phyloP scores from a whole-genome alignment of 2,113 vertebrate genomes.

The Fregata magnificens region DNA sequence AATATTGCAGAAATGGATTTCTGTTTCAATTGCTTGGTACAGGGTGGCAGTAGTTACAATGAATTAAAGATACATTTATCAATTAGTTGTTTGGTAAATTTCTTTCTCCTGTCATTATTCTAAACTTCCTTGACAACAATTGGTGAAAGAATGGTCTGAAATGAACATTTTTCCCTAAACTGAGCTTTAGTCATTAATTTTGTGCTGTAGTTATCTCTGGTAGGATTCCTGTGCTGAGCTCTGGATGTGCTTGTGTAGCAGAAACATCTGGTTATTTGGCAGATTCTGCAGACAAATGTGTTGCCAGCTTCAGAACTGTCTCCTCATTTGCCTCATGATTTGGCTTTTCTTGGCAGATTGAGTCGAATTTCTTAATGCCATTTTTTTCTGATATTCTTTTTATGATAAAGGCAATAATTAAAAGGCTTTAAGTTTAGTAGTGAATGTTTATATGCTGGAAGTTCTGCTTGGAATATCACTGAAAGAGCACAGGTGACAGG shows the following conservation, averaged over 20 bases:
- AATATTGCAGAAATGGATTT: neutral
- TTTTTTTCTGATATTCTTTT: neutral
- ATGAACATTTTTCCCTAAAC: neutral
- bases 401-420: neutral
- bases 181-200: neutral
- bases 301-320: conserved; percentile 19
- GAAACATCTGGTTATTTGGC: conserved; percentile 39
- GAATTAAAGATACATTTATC: neutral
- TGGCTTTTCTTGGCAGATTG: conserved; percentile 5
- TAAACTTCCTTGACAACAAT: neutral
- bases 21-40: neutral
- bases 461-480: neutral
- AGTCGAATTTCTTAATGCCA: neutral
- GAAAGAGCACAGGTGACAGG: neutral
- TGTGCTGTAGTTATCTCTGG: neutral
- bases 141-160: neutral
- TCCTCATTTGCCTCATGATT: conserved; percentile 30
- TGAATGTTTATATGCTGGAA: neutral
- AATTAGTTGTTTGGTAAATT: neutral
- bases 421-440: neutral
- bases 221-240: conserved; percentile 29
- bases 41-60: neutral
- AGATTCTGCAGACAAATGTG: conserved; percentile 29
- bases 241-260: neutral
- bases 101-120: neutral